These are phyloP conservation scores for Dynastes grantii DNA, from an alignment of 2,888 invertebrate species.

Conservation along the genomic window DNA sequence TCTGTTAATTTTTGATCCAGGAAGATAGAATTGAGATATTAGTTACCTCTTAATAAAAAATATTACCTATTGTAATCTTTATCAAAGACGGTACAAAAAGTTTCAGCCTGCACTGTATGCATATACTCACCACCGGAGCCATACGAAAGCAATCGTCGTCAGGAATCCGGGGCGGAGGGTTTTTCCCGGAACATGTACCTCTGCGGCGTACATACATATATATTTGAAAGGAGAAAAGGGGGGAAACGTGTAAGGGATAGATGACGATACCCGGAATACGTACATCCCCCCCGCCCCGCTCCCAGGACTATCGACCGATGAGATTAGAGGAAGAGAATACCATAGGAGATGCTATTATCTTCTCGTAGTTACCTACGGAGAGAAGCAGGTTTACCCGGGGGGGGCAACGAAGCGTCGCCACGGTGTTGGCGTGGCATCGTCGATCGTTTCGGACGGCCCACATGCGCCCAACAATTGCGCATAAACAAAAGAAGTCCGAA, in stretches of 20 bases:
- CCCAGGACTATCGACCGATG: background rate
- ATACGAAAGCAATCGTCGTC: background rate
- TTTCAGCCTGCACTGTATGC: background rate
- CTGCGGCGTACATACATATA: too few species aligned
- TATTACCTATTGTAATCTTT: too few species aligned
- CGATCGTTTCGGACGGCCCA: conserved; percentile 58
- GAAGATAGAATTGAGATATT: too few species aligned
- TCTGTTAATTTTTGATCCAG: too few species aligned
- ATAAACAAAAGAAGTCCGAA: conserved; percentile 61
- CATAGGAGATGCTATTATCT: conserved; percentile 6
- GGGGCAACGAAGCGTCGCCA: conserved; percentile 60
- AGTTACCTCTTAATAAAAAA: too few species aligned
- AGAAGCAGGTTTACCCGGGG: background rate
- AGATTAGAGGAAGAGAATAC: too few species aligned
- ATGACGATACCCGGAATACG: conserved; percentile 4
- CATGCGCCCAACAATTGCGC: conserved; percentile 65
- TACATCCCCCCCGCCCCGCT: background rate
- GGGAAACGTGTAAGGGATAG: background rate
- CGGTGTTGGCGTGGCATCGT: conserved; percentile 66
- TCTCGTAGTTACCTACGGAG: too few species aligned
- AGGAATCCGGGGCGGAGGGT: background rate
- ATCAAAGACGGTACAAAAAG: too few species aligned
- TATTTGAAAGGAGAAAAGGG: background rate
- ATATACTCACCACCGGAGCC: background rate
- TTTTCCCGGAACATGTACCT: background rate